Conservation (phyloP, 2,888 invertebrate genomes). For the Oscheius sp. region DNA sequence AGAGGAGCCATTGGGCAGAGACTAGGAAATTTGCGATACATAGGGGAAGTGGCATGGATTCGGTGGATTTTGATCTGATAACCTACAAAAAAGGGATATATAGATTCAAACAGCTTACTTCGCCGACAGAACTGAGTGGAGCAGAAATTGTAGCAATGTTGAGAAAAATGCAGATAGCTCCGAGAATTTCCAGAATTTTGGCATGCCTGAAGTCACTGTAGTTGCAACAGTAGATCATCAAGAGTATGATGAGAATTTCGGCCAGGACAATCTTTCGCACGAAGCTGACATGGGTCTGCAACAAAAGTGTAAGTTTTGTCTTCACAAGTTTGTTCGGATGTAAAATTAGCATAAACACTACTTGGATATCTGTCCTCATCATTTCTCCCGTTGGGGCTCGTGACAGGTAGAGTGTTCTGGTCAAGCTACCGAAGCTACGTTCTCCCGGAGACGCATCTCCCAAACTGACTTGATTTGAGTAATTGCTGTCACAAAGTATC, state of each 20-base stretch:
- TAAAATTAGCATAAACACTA: too few relatives aligned
- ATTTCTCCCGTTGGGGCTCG: too few relatives aligned
- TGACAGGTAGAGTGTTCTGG: too few relatives aligned
- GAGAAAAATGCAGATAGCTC: constrained; percentile 67
- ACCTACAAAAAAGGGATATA: constrained; percentile 78
- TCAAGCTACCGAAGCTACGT: too few relatives aligned
- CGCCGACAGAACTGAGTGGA: constrained; percentile 60
- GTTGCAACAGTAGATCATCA: constrained; percentile 18
- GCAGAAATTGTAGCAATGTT: constrained; percentile 68
- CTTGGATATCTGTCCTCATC: too few relatives aligned
- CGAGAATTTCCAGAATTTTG: constrained; percentile 42
- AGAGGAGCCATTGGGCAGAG: constrained; percentile 84
- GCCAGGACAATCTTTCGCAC: not conserved
- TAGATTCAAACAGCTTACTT: constrained; percentile 37
- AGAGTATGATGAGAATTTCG: not conserved
- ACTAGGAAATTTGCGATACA: constrained; percentile 86
- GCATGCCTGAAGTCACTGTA: not conserved
- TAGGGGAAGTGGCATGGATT: constrained; percentile 87
- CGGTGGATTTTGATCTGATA: constrained; percentile 85
- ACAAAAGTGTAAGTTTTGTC: not conserved
- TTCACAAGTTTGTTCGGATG: too few relatives aligned
- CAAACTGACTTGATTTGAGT: too few relatives aligned
- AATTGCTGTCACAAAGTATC: too few relatives aligned
- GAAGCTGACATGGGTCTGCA: constrained; percentile 24
- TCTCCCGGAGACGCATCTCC: too few relatives aligned